A percentile compares a stretch with the other conserved stretches of the same genome.
phyloP scores from a whole-genome alignment of 2,797 vertebrate genomes.

The Todus mexicanus region DNA sequence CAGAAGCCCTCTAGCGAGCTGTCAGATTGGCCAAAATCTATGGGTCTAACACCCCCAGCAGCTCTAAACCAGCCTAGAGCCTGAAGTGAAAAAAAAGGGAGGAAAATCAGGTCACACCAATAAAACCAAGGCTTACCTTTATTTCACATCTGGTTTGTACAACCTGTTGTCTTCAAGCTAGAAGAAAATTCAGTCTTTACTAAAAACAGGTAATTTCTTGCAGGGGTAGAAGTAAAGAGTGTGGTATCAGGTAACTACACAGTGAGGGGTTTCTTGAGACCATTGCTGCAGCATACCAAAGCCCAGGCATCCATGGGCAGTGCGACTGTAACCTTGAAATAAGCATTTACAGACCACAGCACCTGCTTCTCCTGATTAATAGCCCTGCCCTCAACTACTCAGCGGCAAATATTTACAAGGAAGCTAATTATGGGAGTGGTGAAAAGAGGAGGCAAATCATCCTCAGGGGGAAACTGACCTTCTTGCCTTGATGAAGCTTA shows the following conservation, averaged over 20 bases:
- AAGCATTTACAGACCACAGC: background rate
- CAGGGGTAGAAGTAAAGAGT: fast-evolving
- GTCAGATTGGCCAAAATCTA: background rate
- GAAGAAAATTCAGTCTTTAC: background rate
- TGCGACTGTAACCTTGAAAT: background rate
- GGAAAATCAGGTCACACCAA: background rate
- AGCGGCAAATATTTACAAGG: background rate
- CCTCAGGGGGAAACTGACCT: background rate
- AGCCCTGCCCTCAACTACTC: background rate
- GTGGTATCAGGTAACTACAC: background rate
- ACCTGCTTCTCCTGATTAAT: background rate
- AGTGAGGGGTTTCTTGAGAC: background rate
- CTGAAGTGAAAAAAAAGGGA: background rate
- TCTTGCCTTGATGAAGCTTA: background rate
- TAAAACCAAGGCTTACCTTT: background rate
- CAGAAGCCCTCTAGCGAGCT: background rate
- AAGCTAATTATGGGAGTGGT: background rate
- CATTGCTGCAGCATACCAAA: fast-evolving
- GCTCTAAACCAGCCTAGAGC: background rate
- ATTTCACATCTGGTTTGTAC: background rate
- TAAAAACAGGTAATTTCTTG: background rate
- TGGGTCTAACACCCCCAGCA: background rate
- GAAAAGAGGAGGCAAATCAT: background rate
- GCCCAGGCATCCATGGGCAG: background rate
- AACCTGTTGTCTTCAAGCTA: background rate